These are phyloP conservation scores for Dinoponera quadriceps DNA, from an alignment of 1,140 invertebrate genomes.

Conservation along the genomic window DNA sequence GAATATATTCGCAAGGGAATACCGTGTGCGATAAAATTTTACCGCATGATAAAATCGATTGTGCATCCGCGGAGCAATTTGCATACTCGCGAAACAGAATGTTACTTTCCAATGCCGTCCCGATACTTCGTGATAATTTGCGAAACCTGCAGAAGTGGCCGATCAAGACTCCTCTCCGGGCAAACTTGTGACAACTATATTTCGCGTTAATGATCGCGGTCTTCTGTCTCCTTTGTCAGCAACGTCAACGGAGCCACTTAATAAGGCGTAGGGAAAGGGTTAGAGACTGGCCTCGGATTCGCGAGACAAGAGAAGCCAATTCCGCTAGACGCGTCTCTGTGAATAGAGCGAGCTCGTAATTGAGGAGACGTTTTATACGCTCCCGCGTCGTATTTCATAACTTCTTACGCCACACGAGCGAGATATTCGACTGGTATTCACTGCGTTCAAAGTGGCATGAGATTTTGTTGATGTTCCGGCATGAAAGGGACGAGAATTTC, in stretches of 20 bases:
- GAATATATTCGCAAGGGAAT: background rate
- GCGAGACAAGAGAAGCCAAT: conserved; percentile 56
- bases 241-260: conserved; percentile 33
- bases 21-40: background rate
- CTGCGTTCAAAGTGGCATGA: background rate
- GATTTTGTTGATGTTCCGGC: background rate
- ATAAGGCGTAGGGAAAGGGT: conserved; percentile 37
- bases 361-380: conserved; percentile 54
- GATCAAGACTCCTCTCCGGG: conserved; percentile 6
- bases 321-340: conserved; percentile 43
- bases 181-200: conserved; percentile 4
- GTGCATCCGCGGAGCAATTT: background rate
- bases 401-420: conserved; percentile 42
- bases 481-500: background rate
- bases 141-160: background rate
- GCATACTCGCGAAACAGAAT: background rate
- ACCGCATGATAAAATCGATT: background rate
- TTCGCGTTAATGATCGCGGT: conserved; percentile 29
- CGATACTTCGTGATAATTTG: background rate
- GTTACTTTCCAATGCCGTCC: background rate
- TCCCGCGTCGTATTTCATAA: conserved; percentile 55
- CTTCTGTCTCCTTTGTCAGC: conserved; percentile 43
- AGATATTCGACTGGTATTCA: conserved; percentile 37
- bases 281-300: conserved; percentile 41
- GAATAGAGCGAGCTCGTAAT: conserved; percentile 56